Conservation (phyloP, 2,797 vertebrate genomes). For the Danio albolineatus region DNA sequence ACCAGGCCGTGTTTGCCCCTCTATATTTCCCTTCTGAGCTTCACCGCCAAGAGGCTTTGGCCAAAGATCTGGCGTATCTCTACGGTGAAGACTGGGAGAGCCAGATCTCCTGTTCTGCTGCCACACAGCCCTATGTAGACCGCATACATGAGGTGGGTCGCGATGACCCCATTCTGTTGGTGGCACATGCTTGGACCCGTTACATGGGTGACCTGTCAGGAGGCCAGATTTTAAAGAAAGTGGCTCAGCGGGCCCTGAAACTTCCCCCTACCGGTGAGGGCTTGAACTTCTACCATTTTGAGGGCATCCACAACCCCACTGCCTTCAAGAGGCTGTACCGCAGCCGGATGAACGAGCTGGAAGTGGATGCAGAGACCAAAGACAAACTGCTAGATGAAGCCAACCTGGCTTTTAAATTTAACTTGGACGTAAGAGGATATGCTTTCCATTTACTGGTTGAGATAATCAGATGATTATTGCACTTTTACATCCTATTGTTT, state of each 20-base stretch:
- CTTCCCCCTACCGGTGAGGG: constrained; percentile 90
- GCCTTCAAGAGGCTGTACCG: constrained; percentile 96
- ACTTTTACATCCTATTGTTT: neutral
- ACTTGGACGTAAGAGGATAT: constrained; percentile 88
- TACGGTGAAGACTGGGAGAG: constrained; percentile 84
- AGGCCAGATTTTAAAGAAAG: constrained; percentile 88
- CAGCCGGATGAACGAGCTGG: constrained; percentile 92
- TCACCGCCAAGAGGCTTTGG: constrained; percentile 79
- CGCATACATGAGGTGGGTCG: constrained; percentile 83
- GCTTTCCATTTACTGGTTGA: constrained; percentile 63
- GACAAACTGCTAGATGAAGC: constrained; percentile 89
- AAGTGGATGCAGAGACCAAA: constrained; percentile 83
- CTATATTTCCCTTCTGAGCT: constrained; percentile 88
- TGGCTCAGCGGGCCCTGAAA: constrained; percentile 92
- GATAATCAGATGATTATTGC: neutral
- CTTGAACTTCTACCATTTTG: constrained; percentile 90
- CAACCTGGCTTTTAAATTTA: constrained; percentile 89
- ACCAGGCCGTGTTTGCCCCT: constrained; percentile 80
- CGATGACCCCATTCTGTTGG: constrained; percentile 80
- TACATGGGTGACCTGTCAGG: constrained; percentile 92
- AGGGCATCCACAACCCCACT: constrained; percentile 87
- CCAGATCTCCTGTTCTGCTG: constrained; percentile 74
- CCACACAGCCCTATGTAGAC: constrained; percentile 80
- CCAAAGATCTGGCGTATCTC: constrained; percentile 82
- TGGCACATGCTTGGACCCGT: constrained; percentile 86